Conservation (phyloP, 2,113 vertebrate genomes). For the Micromys minutus region DNA sequence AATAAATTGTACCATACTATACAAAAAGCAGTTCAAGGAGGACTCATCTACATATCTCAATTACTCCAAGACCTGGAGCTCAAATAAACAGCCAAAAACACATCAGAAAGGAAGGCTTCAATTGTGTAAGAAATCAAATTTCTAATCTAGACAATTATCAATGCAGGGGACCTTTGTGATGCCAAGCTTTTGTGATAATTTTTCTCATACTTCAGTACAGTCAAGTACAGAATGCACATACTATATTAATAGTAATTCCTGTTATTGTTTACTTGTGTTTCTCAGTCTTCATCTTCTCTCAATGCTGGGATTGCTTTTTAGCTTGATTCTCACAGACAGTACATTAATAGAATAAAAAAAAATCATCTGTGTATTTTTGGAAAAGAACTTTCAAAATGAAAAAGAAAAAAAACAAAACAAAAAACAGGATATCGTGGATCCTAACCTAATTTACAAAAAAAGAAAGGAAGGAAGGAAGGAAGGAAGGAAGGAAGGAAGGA, state of each 20-base stretch:
- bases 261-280: neutral
- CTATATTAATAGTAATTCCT: neutral
- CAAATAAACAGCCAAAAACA: neutral
- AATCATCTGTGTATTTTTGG: neutral
- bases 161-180: neutral
- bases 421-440: slow-evolving; percentile 40
- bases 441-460: slow-evolving; percentile 33
- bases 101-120: neutral
- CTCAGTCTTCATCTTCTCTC: neutral
- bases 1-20: neutral
- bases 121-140: neutral
- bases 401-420: neutral
- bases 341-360: slow-evolving; percentile 44
- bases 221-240: neutral
- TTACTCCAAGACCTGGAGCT: neutral
- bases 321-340: neutral
- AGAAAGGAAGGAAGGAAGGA: too few relatives aligned
- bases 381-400: neutral
- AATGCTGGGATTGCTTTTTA: neutral
- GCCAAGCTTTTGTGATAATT: neutral
- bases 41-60: neutral
- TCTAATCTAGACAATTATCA: neutral
- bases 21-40: neutral
- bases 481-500: too few relatives aligned
- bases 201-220: neutral